Evolutionary conservation across 1,140 invertebrate genomes (phyloP).

Genomic region (Ceratosolen solmsi): DNA sequence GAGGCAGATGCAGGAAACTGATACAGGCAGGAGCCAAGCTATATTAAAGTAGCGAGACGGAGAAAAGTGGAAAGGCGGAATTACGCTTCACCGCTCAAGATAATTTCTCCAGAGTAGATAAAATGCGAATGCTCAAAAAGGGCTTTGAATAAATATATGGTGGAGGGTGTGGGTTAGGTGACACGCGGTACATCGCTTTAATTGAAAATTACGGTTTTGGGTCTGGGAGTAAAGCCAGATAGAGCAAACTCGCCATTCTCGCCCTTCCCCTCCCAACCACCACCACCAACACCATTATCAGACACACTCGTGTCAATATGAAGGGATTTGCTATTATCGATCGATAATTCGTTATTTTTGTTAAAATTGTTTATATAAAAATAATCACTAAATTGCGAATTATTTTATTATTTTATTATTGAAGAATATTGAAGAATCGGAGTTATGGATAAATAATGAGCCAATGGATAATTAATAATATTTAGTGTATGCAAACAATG

Average conservation of each 20-base stretch:
- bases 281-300: background rate
- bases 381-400: too few relatives aligned
- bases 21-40: background rate
- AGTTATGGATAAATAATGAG: too few relatives aligned
- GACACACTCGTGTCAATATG: too few relatives aligned
- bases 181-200: background rate
- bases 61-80: background rate
- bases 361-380: too few relatives aligned
- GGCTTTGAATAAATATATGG: background rate
- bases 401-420: too few relatives aligned
- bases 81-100: constrained; percentile 17
- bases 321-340: background rate
- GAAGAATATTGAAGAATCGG: too few relatives aligned
- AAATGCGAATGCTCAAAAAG: background rate
- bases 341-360: too few relatives aligned
- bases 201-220: constrained; percentile 30
- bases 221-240: background rate
- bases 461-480: too few relatives aligned
- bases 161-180: background rate
- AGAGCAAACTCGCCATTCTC: too few relatives aligned
- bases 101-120: constrained; percentile 37
- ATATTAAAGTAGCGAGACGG: constrained; percentile 9
- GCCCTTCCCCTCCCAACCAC: background rate
- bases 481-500: too few relatives aligned
- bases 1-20: background rate